Base-by-base conservation (phyloP, 2,797 vertebrate species). In the Danio aesculapii region DNA sequence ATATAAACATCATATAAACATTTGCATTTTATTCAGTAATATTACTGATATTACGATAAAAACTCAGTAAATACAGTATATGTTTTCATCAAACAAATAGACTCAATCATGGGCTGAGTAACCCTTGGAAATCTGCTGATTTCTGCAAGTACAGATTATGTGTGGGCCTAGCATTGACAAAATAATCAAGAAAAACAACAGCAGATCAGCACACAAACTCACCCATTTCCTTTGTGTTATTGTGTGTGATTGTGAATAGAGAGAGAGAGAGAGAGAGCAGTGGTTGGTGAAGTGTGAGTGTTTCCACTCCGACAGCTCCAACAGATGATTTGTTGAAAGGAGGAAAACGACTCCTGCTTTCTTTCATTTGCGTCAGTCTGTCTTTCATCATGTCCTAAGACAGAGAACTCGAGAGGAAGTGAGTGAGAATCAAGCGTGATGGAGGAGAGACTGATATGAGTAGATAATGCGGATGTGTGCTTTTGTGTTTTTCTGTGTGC, bases 271-370 rank as follows among this genome's bases (percentile, higher is more conserved):
- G 53, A 57, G 21, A 74, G 44, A 75, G 10, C 46, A 64, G 61
- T 12, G 43, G 53, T 49, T 6, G 13, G 11, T 49, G 63, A 68
- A 58, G 43, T 53, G 58, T 67, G 63, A 46, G 52, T 21, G 6
- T 66, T 53, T 55, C 7, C 67, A 79, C 58, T 61, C 69, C 71
- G 69, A 64, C 69, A 72, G 77, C 41, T 57, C 19, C 49, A 64
- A 73, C 59, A 46, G 19, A 55, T 46, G 59, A 80, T 64, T 80
- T 80, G 77, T 57, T 80, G 69, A 80, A 75, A 75, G 63, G 64
- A 52, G 17, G 76, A 57, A 78, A 80, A 39, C 6, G 6, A 75
- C 59, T 62, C 47, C 39, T 57, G 50, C 62, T 63, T 17, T 66
- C 50, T 77, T 66, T 77, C 50, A 77, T 77, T 77, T 67, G 59